Conservation (phyloP, 2,113 vertebrate genomes). For the Poecilia latipinna region DNA sequence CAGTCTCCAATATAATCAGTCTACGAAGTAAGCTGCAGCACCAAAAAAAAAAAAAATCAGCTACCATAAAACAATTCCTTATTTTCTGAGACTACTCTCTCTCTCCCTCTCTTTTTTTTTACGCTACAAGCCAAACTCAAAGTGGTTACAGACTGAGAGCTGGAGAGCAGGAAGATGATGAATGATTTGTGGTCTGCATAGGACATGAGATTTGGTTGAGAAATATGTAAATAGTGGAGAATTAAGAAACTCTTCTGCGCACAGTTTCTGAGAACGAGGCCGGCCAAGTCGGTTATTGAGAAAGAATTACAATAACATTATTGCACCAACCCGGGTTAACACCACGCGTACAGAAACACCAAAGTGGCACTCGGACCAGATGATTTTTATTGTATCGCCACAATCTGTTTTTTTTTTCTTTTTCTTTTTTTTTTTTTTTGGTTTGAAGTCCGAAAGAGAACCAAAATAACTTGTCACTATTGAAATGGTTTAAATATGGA, state of each 20-base stretch:
- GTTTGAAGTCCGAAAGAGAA: background rate
- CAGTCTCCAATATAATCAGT: conserved; percentile 66
- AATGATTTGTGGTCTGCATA: conserved; percentile 33
- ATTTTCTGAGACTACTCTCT: background rate
- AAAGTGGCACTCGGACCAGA: background rate
- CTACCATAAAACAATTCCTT: conserved; percentile 14
- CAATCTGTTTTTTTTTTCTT: background rate
- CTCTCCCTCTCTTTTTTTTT: background rate
- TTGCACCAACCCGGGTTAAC: conserved; percentile 11
- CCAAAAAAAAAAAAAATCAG: conserved; percentile 23
- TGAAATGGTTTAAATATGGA: background rate
- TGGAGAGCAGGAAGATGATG: conserved; percentile 15
- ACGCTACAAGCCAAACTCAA: conserved; percentile 20
- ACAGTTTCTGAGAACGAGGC: conserved; percentile 31
- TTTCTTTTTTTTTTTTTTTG: background rate
- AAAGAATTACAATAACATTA: conserved; percentile 30
- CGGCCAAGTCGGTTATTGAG: conserved; percentile 37
- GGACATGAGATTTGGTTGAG: conserved; percentile 44
- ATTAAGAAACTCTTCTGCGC: conserved; percentile 25
- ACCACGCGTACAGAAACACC: conserved; percentile 2
- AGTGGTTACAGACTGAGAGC: conserved; percentile 6
- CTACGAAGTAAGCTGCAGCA: conserved; percentile 48
- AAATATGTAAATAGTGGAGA: conserved; percentile 48
- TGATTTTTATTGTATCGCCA: background rate
- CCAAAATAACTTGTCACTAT: background rate